phyloP scores from a whole-genome alignment of 1,140 invertebrate species.

The Bombus breviceps region DNA sequence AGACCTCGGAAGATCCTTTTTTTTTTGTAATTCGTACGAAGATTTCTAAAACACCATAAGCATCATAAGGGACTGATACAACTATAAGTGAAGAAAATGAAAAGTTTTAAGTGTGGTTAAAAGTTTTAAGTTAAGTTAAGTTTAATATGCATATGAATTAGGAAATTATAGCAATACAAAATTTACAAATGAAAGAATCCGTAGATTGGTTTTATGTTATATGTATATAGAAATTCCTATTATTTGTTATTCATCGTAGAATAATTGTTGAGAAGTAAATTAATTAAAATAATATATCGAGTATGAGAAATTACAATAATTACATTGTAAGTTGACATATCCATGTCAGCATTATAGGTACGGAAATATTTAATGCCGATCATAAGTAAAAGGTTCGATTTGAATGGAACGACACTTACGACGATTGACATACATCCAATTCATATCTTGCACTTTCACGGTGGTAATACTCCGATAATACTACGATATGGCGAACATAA shows the following conservation, averaged over 20 bases:
- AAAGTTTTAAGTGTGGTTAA: too few species aligned
- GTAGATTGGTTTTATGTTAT: too few species aligned
- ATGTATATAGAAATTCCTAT: too few species aligned
- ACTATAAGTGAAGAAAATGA: too few species aligned
- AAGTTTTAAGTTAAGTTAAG: too few species aligned
- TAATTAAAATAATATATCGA: neutral
- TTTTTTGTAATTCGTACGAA: neutral
- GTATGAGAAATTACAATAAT: neutral
- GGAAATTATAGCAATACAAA: too few species aligned
- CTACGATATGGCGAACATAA: slow-evolving; percentile 24
- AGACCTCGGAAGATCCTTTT: neutral
- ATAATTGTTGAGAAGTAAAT: too few species aligned
- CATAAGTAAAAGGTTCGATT: neutral
- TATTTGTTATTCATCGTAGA: too few species aligned
- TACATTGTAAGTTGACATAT: neutral
- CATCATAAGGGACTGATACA: too few species aligned
- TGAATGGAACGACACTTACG: neutral
- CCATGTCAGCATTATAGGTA: neutral
- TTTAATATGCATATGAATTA: too few species aligned
- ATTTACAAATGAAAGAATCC: too few species aligned
- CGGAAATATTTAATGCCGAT: neutral
- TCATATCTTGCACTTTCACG: slow-evolving; percentile 20
- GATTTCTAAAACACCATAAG: neutral
- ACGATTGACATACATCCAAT: slow-evolving; percentile 2
- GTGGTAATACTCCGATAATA: neutral